Conservation (phyloP, 2,797 vertebrate genomes). For the Sphaeramia orbicularis region DNA sequence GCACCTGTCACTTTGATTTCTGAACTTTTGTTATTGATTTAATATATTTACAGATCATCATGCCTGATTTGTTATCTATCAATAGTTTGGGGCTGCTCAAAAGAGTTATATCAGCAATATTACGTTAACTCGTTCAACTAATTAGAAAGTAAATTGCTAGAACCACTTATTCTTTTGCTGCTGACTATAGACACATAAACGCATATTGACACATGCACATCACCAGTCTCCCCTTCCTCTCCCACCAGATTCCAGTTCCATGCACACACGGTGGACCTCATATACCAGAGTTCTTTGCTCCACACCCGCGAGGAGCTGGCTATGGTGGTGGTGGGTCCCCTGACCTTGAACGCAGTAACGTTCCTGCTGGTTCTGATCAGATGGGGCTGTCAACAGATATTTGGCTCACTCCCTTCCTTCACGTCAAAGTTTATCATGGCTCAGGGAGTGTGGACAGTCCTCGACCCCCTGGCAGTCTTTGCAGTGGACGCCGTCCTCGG, state of each 20-base stretch:
- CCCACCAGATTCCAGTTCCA: conserved; percentile 88
- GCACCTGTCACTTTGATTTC: neutral
- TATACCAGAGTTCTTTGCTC: conserved; percentile 93
- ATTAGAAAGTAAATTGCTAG: conserved; percentile 53
- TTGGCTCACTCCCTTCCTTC: conserved; percentile 93
- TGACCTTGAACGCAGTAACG: conserved; percentile 90
- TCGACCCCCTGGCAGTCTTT: conserved; percentile 96
- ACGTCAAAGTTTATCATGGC: conserved; percentile 98
- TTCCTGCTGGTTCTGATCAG: conserved; percentile 94
- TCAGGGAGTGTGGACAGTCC: conserved; percentile 95
- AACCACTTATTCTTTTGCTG: conserved; percentile 50
- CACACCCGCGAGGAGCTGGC: conserved; percentile 90
- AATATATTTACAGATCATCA: conserved; percentile 5
- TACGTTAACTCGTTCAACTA: conserved; percentile 35
- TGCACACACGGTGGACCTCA: conserved; percentile 90
- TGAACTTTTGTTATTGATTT: neutral
- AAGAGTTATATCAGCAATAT: conserved; percentile 18
- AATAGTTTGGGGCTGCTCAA: neutral
- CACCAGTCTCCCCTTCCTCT: conserved; percentile 38
- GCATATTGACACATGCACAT: conserved; percentile 49
- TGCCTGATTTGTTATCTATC: neutral
- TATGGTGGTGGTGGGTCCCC: conserved; percentile 91
- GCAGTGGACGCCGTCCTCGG: conserved; percentile 94
- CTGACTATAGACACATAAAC: conserved; percentile 39
- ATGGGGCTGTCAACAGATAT: conserved; percentile 96